Evolutionary conservation across 2,797 vertebrate species (phyloP), one percentile per base, ranked within the genome.

Genomic region (Sus cebifrons): DNA sequence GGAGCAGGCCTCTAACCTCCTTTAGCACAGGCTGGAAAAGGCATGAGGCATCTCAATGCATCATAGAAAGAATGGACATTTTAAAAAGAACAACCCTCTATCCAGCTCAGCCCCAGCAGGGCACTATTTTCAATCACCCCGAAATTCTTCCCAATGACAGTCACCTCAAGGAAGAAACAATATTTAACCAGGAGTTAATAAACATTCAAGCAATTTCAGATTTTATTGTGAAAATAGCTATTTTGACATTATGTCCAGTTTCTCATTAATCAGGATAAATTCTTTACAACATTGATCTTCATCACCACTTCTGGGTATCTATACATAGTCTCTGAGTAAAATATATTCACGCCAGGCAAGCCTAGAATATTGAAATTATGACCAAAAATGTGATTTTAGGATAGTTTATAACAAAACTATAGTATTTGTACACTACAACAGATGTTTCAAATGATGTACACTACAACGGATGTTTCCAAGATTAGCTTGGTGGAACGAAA

Each of bases 141-240:
- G 86, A 89, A 54, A 81, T 68, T 78, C 82, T 75, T 71, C 29
- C 67, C 79, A 52, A 9, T 49, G 17, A 90, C 32, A 86, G 23
- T 29, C n/a, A 70, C 10, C 70, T 90, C 85, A 92, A 89, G 18
- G 62, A 95, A 91, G 67, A 87, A 73, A 49, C 75, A 74, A 75
- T 5, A 74, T 79, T 67, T 89, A 78, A 62, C 82, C 32, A 89
- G 74, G 52, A 75, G 89, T 74, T 74, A 94, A 85, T 78, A 95
- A 87, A 91, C 60, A 93, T 68, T 92, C 74, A 58, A 60, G 86
- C 16, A 64, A 83, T 91, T 74, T 93, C 70, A 96, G 32, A 95
- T 96, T 98, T 98, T 98, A 97, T 97, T 98, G 96, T 86, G 87
- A 97, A 98, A 97, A 98, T 96, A 98, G 62, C 68, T 90, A 93